These are phyloP conservation scores for Agrotis ipsilon DNA, from an alignment of 2,888 invertebrate species.

Conservation along the genomic window DNA sequence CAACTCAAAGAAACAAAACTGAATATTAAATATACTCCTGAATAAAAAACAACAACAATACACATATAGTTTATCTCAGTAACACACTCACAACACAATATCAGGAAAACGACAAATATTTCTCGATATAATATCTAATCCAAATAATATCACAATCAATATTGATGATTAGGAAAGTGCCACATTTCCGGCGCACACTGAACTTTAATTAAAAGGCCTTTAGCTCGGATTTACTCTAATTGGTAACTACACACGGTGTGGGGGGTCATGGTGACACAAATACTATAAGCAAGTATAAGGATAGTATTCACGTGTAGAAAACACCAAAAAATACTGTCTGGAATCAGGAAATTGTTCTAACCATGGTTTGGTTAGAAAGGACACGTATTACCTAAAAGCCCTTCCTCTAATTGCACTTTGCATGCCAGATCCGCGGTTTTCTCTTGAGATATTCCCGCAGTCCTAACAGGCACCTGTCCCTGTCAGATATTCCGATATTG, in stretches of 20 bases:
- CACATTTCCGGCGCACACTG: not conserved
- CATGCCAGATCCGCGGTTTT: too few species aligned
- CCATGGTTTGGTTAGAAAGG: too few species aligned
- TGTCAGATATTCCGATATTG: too few species aligned
- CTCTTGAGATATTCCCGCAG: too few species aligned
- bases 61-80: conserved; percentile 26
- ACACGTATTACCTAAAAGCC: too few species aligned
- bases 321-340: too few species aligned
- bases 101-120: conserved; percentile 34
- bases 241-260: too few species aligned
- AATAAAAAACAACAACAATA: conserved; percentile 4
- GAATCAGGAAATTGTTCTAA: too few species aligned
- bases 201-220: conserved; percentile 6
- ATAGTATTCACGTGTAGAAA: too few species aligned
- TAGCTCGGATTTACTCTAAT: not conserved
- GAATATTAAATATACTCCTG: not conserved
- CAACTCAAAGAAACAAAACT: too few species aligned
- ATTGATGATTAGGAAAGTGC: conserved; percentile 12
- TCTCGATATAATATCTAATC: conserved; percentile 43
- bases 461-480: too few species aligned
- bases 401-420: too few species aligned
- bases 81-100: not conserved
- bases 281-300: not conserved
- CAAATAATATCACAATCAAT: conserved; percentile 37
- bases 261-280: not conserved